Evolutionary conservation across 2,888 invertebrate genomes (phyloP).

Genomic region (Leptinotarsa tumamoca): DNA sequence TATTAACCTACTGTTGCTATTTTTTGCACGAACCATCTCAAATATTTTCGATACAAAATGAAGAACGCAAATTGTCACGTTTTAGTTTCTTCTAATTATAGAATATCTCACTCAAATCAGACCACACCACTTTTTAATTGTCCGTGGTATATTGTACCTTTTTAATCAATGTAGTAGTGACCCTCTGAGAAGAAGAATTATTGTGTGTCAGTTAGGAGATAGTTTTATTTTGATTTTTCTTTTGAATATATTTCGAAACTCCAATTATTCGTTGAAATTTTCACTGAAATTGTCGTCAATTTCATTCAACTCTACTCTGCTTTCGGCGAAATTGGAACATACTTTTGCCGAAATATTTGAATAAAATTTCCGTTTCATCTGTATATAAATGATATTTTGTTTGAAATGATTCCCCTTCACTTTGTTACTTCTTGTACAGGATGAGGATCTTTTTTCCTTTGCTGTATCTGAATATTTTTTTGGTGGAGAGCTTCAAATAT

Average conservation of each 20-base stretch:
- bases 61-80: constrained; percentile 18
- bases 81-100: constrained; percentile 15
- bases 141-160: constrained; percentile 26
- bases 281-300: constrained; percentile 22
- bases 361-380: constrained; percentile 5
- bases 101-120: constrained; percentile 29
- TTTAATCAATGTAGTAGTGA: constrained; percentile 34
- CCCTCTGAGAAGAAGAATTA: constrained; percentile 37
- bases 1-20: constrained; percentile 25
- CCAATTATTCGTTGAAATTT: constrained; percentile 33
- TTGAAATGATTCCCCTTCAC: constrained; percentile 12
- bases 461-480: too few relatives aligned
- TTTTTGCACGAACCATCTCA: constrained; percentile 27
- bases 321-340: not conserved
- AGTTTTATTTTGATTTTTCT: constrained; percentile 36
- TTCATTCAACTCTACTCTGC: constrained; percentile 11
- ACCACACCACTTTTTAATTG: constrained; percentile 33
- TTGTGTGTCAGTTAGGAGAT: constrained; percentile 28
- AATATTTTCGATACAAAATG: constrained; percentile 13
- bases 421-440: too few relatives aligned
- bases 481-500: too few relatives aligned
- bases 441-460: too few relatives aligned
- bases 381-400: constrained; percentile 4
- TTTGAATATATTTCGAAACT: constrained; percentile 32
- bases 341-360: not conserved